Evolutionary conservation across 2,113 vertebrate genomes (phyloP).

Genomic region (Noctilio leporinus): DNA sequence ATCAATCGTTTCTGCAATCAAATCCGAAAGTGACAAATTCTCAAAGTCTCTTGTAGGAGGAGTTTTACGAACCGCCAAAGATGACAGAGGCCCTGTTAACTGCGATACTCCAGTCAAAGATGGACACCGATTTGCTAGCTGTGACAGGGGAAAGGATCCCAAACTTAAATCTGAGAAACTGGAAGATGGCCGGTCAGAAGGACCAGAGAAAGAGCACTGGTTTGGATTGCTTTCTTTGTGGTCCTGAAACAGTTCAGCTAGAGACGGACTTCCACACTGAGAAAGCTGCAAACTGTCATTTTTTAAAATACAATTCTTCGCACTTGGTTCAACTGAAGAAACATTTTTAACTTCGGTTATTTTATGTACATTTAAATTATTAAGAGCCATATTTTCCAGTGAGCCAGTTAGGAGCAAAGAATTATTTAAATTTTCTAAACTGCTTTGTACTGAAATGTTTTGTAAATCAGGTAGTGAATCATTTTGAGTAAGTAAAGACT

Average conservation of each 20-base stretch:
- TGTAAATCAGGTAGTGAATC: constrained; percentile 52
- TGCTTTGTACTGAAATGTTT: constrained; percentile 42
- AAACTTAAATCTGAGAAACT: constrained; percentile 62
- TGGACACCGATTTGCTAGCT: constrained; percentile 73
- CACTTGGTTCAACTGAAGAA: constrained; percentile 72
- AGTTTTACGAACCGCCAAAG: constrained; percentile 74
- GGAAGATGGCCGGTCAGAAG: constrained; percentile 67
- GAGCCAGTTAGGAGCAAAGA: constrained; percentile 72
- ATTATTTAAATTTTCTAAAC: constrained; percentile 58
- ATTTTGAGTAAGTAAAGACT: constrained; percentile 53
- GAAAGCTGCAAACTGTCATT: constrained; percentile 56
- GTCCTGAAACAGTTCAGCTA: constrained; percentile 89
- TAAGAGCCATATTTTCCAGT: constrained; percentile 78
- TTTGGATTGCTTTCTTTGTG: constrained; percentile 79
- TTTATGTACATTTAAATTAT: constrained; percentile 66
- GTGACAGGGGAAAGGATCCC: constrained; percentile 73
- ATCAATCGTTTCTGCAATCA: constrained; percentile 79
- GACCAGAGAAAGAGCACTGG: constrained; percentile 70
- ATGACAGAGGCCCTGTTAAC: constrained; percentile 82
- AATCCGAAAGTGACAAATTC: constrained; percentile 80
- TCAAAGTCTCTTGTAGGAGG: constrained; percentile 75
- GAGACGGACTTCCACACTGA: constrained; percentile 79
- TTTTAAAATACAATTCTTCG: constrained; percentile 58
- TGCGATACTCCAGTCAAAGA: constrained; percentile 71
- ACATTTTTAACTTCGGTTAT: constrained; percentile 72